Conservation (phyloP, 37 sponge, comb jelly and placozoan genomes). For the Axinella damicornis region DNA sequence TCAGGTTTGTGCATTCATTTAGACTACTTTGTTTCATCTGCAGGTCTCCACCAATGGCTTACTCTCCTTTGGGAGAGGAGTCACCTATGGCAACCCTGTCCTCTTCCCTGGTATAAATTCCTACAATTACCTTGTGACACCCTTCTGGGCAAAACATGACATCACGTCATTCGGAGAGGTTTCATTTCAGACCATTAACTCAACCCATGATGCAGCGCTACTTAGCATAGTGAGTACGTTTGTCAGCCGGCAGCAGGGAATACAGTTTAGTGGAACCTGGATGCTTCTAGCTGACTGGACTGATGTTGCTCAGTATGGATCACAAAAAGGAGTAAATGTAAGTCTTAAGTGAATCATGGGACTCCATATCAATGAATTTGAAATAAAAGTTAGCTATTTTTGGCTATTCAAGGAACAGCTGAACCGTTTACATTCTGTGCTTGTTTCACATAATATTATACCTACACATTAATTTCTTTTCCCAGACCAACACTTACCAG, state of each 20-base stretch:
- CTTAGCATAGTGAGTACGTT: slow-evolving; percentile 1
- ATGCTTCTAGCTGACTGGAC: slow-evolving; percentile 35
- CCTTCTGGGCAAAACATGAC: slow-evolving; percentile 43
- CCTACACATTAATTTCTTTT: too few species aligned
- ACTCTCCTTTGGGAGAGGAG: slow-evolving; percentile 12
- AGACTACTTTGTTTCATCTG: too few species aligned
- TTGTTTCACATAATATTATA: too few species aligned
- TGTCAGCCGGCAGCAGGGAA: neutral
- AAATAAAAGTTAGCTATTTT: too few species aligned
- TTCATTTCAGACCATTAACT: neutral
- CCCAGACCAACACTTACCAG: slow-evolving; percentile 21
- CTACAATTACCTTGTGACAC: slow-evolving; percentile 31
- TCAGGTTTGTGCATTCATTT: too few species aligned
- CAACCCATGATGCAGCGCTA: neutral
- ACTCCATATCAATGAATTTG: too few species aligned
- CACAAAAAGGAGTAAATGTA: too few species aligned
- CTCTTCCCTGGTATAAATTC: slow-evolving; percentile 14
- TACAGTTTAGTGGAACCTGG: slow-evolving; percentile 31
- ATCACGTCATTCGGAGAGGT: slow-evolving; percentile 1
- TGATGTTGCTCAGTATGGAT: slow-evolving; percentile 20
- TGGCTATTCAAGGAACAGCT: too few species aligned
- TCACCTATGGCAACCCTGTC: slow-evolving; percentile 4
- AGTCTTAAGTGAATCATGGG: too few species aligned
- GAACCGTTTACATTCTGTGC: too few species aligned
- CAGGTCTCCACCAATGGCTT: slow-evolving; percentile 26